Conservation (phyloP, 2,888 invertebrate genomes). For the Drosophila nr. perissopoda region DNA sequence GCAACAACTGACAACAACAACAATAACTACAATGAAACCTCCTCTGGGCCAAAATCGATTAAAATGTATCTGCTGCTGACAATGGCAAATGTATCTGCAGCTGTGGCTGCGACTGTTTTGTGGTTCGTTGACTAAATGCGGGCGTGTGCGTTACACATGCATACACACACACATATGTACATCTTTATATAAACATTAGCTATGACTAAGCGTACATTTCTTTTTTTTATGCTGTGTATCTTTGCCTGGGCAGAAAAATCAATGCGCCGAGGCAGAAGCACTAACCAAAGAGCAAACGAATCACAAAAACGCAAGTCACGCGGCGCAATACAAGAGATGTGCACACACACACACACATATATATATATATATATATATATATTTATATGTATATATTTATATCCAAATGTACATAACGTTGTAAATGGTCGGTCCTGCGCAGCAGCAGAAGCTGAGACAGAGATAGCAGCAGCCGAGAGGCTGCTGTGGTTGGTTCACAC, state of each 20-base stretch:
- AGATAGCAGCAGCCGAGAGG: slow-evolving; percentile 79
- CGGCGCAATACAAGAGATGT: slow-evolving; percentile 44
- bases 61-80: slow-evolving; percentile 48
- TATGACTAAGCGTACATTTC: slow-evolving; percentile 41
- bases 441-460: slow-evolving; percentile 76
- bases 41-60: slow-evolving; percentile 45
- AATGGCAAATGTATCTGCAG: slow-evolving; percentile 65
- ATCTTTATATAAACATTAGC: slow-evolving; percentile 17
- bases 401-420: slow-evolving; percentile 19
- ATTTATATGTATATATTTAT: neutral
- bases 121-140: slow-evolving; percentile 81
- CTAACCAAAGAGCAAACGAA: slow-evolving; percentile 69
- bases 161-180: slow-evolving; percentile 14
- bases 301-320: slow-evolving; percentile 79
- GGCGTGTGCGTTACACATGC: slow-evolving; percentile 71
- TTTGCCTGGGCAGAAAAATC: slow-evolving; percentile 69
- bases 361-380: slow-evolving; percentile 2
- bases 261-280: slow-evolving; percentile 61
- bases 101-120: slow-evolving; percentile 63
- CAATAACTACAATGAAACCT: slow-evolving; percentile 24
- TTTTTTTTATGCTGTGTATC: slow-evolving; percentile 72
- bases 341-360: slow-evolving; percentile 25
- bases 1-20: slow-evolving; percentile 26
- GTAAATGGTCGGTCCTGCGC: slow-evolving; percentile 70
- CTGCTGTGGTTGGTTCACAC: slow-evolving; percentile 75